phyloP scores from a whole-genome alignment of 2,113 vertebrate genomes.

The Mormyrus lacerda region DNA sequence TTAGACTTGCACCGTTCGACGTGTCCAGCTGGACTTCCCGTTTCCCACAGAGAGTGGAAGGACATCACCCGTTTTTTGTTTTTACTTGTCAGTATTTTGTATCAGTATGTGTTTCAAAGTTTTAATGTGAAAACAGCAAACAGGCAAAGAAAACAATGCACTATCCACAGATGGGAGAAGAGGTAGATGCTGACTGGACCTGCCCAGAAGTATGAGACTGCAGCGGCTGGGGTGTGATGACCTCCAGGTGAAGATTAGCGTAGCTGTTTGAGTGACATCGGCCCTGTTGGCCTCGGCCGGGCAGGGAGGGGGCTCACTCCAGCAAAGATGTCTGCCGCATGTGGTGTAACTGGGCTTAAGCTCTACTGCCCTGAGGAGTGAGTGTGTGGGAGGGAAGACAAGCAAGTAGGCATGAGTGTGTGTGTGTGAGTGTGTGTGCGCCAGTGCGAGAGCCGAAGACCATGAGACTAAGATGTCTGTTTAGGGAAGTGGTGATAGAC shows the following conservation, averaged over 20 bases:
- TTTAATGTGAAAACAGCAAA: constrained; percentile 10
- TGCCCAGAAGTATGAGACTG: neutral
- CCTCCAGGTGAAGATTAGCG: neutral
- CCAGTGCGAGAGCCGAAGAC: neutral
- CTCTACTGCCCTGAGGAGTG: constrained; percentile 13
- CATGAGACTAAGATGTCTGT: constrained; percentile 25
- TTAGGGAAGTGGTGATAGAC: constrained; percentile 43
- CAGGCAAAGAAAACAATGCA: constrained; percentile 9
- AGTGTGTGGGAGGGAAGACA: constrained; percentile 13
- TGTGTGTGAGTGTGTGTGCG: neutral
- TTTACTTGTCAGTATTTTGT: constrained; percentile 33
- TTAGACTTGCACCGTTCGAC: no score
- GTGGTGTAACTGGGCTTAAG: neutral
- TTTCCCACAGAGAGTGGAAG: neutral
- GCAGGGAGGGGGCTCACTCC: neutral
- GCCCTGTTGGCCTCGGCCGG: neutral
- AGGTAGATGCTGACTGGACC: neutral
- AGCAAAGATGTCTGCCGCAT: neutral
- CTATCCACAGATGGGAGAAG: neutral
- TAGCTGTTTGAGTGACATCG: neutral
- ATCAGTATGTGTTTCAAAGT: constrained; percentile 31
- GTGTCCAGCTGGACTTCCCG: neutral
- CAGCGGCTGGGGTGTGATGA: neutral
- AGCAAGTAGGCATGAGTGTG: neutral
- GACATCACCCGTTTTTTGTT: neutral